phyloP scores from a whole-genome alignment of 2,888 invertebrate genomes.

The Dilophus febrilis region DNA sequence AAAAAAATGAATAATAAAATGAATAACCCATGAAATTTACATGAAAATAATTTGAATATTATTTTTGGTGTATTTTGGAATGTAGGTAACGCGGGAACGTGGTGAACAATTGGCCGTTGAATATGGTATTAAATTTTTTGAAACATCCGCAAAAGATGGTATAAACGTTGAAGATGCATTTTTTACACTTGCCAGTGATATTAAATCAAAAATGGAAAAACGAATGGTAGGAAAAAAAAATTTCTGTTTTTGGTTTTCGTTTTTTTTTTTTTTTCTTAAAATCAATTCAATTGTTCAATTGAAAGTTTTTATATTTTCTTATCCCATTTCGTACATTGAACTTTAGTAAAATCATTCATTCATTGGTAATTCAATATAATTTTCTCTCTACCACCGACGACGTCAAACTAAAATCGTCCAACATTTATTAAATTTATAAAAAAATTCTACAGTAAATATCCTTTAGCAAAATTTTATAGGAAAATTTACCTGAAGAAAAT shows the following conservation, averaged over 20 bases:
- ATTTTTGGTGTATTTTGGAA: background rate
- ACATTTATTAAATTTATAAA: too few relatives aligned
- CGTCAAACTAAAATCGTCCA: too few relatives aligned
- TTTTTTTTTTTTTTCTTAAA: background rate
- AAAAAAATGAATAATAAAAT: too few relatives aligned
- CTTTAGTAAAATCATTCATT: too few relatives aligned
- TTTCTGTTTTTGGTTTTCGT: conserved; percentile 12
- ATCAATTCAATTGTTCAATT: too few relatives aligned
- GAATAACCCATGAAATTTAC: background rate
- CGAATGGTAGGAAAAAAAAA: conserved; percentile 94
- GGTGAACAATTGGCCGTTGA: conserved; percentile 95
- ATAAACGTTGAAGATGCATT: conserved; percentile 97
- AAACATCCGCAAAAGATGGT: conserved; percentile 96
- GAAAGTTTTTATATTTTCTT: too few relatives aligned
- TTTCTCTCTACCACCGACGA: too few relatives aligned
- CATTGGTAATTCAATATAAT: too few relatives aligned
- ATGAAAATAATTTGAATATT: background rate
- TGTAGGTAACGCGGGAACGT: conserved; percentile 76
- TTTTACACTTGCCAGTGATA: conserved; percentile 91
- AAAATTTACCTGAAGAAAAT: too few relatives aligned
- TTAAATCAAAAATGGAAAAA: conserved; percentile 96
- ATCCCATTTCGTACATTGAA: too few relatives aligned
- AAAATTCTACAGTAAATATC: too few relatives aligned
- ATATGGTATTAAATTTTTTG: conserved; percentile 98
- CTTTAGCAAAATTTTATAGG: too few relatives aligned